Evolutionary conservation across 1,140 invertebrate genomes (phyloP).

Genomic region (Radopholus similis): DNA sequence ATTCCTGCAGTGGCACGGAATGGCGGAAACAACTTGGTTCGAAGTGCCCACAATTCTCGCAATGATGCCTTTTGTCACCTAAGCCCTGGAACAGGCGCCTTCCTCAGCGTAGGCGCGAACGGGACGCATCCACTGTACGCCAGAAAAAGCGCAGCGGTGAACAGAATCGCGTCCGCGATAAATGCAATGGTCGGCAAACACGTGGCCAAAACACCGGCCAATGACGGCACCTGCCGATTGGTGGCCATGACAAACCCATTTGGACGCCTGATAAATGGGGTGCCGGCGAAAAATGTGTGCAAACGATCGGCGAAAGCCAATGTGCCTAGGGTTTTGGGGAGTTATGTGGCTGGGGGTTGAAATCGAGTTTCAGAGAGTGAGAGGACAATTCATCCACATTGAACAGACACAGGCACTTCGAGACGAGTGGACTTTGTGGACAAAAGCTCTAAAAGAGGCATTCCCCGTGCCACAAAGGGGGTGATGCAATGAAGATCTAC

Average conservation of each 20-base stretch:
- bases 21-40: slow-evolving; percentile 31
- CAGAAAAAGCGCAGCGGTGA: slow-evolving; percentile 17
- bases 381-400: slow-evolving; percentile 33
- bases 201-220: slow-evolving; percentile 22
- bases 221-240: slow-evolving; percentile 23
- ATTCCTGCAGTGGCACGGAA: slow-evolving; percentile 45
- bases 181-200: neutral
- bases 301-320: slow-evolving; percentile 2
- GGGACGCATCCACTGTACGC: slow-evolving; percentile 22
- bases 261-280: slow-evolving; percentile 32
- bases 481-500: neutral
- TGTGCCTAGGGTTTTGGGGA: neutral
- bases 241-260: slow-evolving; percentile 37
- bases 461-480: slow-evolving; percentile 9
- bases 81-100: slow-evolving; percentile 23
- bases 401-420: slow-evolving; percentile 30
- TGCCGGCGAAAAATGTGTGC: slow-evolving; percentile 23
- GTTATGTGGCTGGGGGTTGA: neutral
- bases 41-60: neutral
- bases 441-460: slow-evolving; percentile 16
- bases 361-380: slow-evolving; percentile 28
- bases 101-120: slow-evolving; percentile 32
- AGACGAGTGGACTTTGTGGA: slow-evolving; percentile 28
- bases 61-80: neutral
- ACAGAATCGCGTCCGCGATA: slow-evolving; percentile 22